phyloP scores from a whole-genome alignment of 1,140 invertebrate species.

The Lordiphosa mommai region DNA sequence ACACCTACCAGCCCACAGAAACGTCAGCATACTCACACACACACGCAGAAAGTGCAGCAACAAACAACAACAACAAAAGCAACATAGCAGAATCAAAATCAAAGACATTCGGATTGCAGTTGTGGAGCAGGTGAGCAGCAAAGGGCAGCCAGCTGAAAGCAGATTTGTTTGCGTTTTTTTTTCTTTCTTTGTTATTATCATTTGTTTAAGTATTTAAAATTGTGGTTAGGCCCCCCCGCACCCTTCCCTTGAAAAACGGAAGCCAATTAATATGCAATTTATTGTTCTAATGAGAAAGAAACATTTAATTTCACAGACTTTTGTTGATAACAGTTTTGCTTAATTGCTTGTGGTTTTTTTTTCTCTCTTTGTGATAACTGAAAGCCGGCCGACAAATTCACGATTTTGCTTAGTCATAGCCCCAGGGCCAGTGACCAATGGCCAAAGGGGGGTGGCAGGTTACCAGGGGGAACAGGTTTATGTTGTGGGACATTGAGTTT shows the following conservation, averaged over 20 bases:
- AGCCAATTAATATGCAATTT: too few relatives aligned
- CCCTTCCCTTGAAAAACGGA: too few relatives aligned
- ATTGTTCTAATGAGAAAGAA: neutral
- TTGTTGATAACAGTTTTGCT: slow-evolving; percentile 26
- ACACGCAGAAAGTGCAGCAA: slow-evolving; percentile 45
- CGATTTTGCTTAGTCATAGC: slow-evolving; percentile 36
- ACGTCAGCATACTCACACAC: slow-evolving; percentile 21
- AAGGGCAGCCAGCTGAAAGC: slow-evolving; percentile 3
- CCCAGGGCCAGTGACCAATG: slow-evolving; percentile 8
- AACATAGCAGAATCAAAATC: slow-evolving; percentile 16
- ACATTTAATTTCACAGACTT: neutral
- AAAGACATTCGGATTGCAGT: slow-evolving; percentile 51
- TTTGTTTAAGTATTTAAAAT: too few relatives aligned
- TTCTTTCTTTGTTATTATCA: neutral
- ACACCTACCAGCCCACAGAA: slow-evolving; percentile 12
- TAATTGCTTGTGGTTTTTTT: slow-evolving; percentile 8
- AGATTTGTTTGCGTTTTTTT: neutral
- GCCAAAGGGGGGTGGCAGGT: slow-evolving; percentile 11
- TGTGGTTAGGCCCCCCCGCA: too few relatives aligned
- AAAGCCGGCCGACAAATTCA: slow-evolving; percentile 25
- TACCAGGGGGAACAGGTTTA: slow-evolving; percentile 35
- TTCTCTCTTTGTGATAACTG: slow-evolving; percentile 32
- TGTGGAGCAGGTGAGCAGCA: slow-evolving; percentile 59
- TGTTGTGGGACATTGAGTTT: slow-evolving; percentile 5
- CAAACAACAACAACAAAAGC: slow-evolving; percentile 35